phyloP scores from a whole-genome alignment of 2,113 vertebrate genomes.

The Notiomystis cincta region DNA sequence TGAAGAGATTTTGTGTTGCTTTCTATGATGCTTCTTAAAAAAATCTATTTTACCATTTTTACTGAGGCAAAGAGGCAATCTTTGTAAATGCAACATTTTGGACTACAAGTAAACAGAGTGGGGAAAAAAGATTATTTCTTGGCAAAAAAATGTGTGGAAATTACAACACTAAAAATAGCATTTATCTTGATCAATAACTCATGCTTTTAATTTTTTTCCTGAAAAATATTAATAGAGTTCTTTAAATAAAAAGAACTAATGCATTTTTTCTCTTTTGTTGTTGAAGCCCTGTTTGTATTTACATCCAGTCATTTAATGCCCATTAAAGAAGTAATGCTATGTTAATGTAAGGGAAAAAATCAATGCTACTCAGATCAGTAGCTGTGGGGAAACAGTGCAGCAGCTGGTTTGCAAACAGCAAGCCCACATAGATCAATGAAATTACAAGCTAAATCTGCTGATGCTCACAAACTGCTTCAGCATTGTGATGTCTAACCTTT shows the following conservation, averaged over 20 bases:
- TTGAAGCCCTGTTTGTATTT: conserved; percentile 80
- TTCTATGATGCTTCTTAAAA: conserved; percentile 24
- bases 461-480: conserved; percentile 83
- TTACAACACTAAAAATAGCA: conserved; percentile 63
- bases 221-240: conserved; percentile 74
- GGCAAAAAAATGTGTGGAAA: conserved; percentile 56
- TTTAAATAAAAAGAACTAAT: conserved; percentile 68
- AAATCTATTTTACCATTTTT: conserved; percentile 11
- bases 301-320: conserved; percentile 86
- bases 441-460: conserved; percentile 88
- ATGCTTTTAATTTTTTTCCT: conserved; percentile 63
- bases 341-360: conserved; percentile 87
- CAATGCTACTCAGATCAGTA: conserved; percentile 87
- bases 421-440: conserved; percentile 86
- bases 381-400: conserved; percentile 83
- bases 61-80: conserved; percentile 47
- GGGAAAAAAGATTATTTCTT: conserved; percentile 47
- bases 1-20: neutral
- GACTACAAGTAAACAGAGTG: conserved; percentile 48
- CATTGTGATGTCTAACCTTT: conserved; percentile 81
- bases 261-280: conserved; percentile 64
- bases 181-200: conserved; percentile 73
- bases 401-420: conserved; percentile 86
- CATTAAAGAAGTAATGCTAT: conserved; percentile 89
- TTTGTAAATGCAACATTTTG: conserved; percentile 51